Base-by-base conservation (phyloP, 2,797 vertebrate species). In the Semotilus atromaculatus region DNA sequence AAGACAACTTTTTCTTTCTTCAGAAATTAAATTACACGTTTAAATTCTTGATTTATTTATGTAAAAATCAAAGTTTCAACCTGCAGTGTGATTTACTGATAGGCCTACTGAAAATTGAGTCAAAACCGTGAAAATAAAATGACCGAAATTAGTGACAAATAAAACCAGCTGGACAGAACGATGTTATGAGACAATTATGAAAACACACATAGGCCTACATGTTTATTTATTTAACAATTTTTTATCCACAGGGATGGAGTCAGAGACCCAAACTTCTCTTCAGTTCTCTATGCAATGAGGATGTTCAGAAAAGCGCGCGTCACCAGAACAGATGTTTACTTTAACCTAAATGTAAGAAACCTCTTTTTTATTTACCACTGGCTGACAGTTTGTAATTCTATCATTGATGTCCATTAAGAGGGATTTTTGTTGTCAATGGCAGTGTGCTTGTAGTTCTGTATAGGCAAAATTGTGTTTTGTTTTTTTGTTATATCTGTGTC, bases 191-290 rank as follows among this genome's bases (percentile, higher is more conserved):
- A 4, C 18, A 72, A n/a, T 21, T 5, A 11, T 67, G 19, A 21
- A 36, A 36, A 38, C 34, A 23, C 21, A 48, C 45, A 13, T 4
- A 8, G 38, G 31, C 38, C 4, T 66, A 4, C n/a, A 13, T 62
- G 14, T 80, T 45, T 66, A 66, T 11, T 34, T 23, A 21, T 81
- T 60, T 21, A 21, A 51, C 1, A 3, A 81, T 74, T 88, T 81
- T 34, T 81, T 18, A 19, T 34, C 1, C 86, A 16, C 90, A 98
- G 97, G 88, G 90, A 86, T 58, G 80, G 85, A 0, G 86, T 2
- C 4, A 95, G 5, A 68, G 88, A 89, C 29, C 96, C 96, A 72
- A 95, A 19, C 86, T 97, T 98, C 87, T 94, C 96, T 31, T 84
- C 26, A 1, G 21, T 97, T 40, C 85, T 98, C 9, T 93, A 94